Percentiles rank a stretch among this genome's conserved stretches.
phyloP scores from a whole-genome alignment of 2,797 vertebrate genomes.

The Hypotaenidia okinawae region DNA sequence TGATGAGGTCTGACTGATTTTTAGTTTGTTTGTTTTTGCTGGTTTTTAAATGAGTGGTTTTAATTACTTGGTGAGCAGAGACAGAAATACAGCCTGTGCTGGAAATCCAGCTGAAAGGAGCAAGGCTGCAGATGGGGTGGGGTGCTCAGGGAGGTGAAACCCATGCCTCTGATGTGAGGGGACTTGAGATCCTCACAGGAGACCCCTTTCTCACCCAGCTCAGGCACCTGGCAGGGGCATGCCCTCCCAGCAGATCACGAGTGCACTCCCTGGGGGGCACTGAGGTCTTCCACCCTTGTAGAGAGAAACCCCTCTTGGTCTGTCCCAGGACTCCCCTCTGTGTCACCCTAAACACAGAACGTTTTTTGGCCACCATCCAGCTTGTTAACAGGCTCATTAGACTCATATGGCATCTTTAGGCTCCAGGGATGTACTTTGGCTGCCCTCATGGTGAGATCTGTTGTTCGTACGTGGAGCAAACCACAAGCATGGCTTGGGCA shows the following conservation, averaged over 20 bases:
- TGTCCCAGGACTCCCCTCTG: background rate
- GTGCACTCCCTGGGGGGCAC: rapidly evolving
- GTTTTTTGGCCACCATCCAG: background rate
- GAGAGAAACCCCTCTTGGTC: background rate
- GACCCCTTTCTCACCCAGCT: background rate
- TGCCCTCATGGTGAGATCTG: background rate
- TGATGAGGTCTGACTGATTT: slow-evolving; percentile 7
- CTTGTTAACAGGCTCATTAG: background rate
- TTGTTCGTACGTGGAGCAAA: background rate
- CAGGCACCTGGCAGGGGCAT: background rate
- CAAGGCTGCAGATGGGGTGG: background rate
- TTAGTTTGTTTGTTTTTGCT: slow-evolving; percentile 19
- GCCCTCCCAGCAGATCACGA: background rate
- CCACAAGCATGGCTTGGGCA: background rate
- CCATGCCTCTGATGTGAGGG: rapidly evolving
- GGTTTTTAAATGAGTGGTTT: slow-evolving; percentile 7
- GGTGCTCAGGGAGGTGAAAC: background rate
- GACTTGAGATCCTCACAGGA: background rate
- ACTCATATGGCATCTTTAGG: background rate
- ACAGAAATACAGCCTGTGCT: background rate
- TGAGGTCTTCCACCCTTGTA: background rate
- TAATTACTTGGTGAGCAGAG: slow-evolving; percentile 8
- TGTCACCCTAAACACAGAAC: background rate
- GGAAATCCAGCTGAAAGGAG: background rate
- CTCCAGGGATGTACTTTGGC: background rate